Evolutionary conservation across 2,888 invertebrate genomes (phyloP), one percentile per base, ranked within the genome.

Genomic region (Tryphoninae sp.): DNA sequence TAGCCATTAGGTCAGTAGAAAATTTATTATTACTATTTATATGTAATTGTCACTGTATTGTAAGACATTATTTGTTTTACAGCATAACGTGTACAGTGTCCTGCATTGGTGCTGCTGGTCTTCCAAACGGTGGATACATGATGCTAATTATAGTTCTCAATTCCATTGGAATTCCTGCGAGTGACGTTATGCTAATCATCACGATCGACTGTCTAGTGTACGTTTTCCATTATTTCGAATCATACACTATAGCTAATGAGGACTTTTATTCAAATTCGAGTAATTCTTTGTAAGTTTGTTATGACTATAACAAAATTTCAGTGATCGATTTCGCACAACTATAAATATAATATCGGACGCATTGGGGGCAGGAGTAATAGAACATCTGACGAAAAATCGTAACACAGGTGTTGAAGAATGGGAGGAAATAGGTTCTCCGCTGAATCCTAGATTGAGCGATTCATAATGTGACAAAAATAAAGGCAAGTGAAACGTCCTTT

Each of bases 71-170:
- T 59, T n/a, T 16, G 59, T 22, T 72, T 16, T 91, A 61, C 91
- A 98, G 98, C 92, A 96, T 97, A 87, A 98, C 98, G 6, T 98
- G 99, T 23, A 99, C 99, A 0, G 96, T 98, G 74, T 99, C 99
- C 0, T 98, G 98, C 87, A 98, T 99, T 90, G 99, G 99, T 80
- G 99, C 99, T 19, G 98, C 99, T 9, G 98, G 98, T 64, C 98
- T 99, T 88, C 98, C 98, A 4, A 98, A 98, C 91, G 98, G 98
- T 33, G 98, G 98, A 58, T 94, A 98, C 87, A 97, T 98, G 67
- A 98, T 98, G 90, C 97, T 98, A 96, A 97, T 98, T 85, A 97
- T 98, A 96, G 98, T 98, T 75, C 93, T 98, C 87, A 97, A 98
- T 91, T 97, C 98, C 8, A 96, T 98, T 83, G 97, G 97, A 81